phyloP scores from a whole-genome alignment of 2,113 vertebrate genomes.

The Isurus oxyrinchus region DNA sequence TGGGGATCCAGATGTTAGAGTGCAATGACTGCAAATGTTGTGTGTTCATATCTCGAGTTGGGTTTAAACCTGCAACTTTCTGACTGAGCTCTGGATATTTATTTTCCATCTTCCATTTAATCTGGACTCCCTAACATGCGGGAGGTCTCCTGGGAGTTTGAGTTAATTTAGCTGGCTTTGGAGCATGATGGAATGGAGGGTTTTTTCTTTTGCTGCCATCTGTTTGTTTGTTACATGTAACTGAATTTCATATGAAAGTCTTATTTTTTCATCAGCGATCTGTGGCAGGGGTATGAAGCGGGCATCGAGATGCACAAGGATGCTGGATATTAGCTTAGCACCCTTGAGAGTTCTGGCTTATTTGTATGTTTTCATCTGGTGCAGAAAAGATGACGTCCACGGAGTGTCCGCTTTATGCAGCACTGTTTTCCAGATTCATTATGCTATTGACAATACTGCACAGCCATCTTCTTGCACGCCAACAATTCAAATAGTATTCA shows the following conservation, averaged over 20 bases:
- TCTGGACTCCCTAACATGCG: neutral
- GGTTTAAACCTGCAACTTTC: neutral
- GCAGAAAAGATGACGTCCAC: too few relatives aligned
- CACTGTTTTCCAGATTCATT: neutral
- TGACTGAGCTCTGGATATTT: neutral
- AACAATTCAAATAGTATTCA: constrained; percentile 21
- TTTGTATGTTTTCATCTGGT: too few relatives aligned
- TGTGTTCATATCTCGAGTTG: neutral
- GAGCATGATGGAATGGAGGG: neutral
- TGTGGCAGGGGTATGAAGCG: neutral
- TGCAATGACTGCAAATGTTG: neutral
- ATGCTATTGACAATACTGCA: neutral
- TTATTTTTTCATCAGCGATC: neutral
- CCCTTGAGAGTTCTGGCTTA: neutral
- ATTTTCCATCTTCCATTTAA: neutral
- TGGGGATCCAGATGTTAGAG: neutral
- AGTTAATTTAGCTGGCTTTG: neutral
- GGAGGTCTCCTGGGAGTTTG: neutral
- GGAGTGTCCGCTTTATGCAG: neutral
- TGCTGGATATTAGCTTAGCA: neutral
- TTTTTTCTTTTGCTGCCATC: neutral
- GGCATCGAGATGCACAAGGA: neutral
- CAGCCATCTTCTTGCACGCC: neutral
- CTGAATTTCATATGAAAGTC: neutral
- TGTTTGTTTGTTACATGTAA: neutral